phyloP scores from a whole-genome alignment of 2,113 vertebrate species.

The Elaphurus davidianus region DNA sequence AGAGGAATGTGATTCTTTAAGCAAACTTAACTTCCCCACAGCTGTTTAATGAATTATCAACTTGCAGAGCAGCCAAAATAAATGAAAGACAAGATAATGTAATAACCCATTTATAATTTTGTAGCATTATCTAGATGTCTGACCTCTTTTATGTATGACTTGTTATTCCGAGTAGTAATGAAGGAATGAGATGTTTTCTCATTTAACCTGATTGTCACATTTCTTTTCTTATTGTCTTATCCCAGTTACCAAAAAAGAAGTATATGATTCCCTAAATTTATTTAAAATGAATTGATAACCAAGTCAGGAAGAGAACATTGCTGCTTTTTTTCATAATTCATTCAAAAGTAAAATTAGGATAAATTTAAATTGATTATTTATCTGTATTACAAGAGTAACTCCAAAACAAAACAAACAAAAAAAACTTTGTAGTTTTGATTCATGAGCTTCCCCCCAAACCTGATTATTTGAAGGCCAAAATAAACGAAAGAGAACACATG shows the following conservation, averaged over 20 bases:
- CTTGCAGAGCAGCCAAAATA: slow-evolving; percentile 70
- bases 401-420: not conserved
- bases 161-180: not conserved
- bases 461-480: not conserved
- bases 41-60: slow-evolving; percentile 73
- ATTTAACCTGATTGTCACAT: not conserved
- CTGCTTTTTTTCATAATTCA: not conserved
- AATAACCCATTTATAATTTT: slow-evolving; percentile 48
- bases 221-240: not conserved
- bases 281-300: not conserved
- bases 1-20: slow-evolving; percentile 69
- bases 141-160: slow-evolving; percentile 29
- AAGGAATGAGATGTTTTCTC: slow-evolving; percentile 30
- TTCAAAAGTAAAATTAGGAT: slow-evolving; percentile 34
- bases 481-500: not conserved
- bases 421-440: not conserved
- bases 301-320: not conserved
- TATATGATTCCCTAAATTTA: not conserved
- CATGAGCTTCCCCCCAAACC: not conserved
- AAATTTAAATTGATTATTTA: slow-evolving; percentile 33
- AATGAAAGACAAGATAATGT: slow-evolving; percentile 49
- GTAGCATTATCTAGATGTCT: slow-evolving; percentile 2
- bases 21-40: slow-evolving; percentile 26
- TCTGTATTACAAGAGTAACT: not conserved
- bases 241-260: not conserved